Evolutionary conservation across 1,140 invertebrate genomes (phyloP).

Genomic region (Acromyrmex charruanus): DNA sequence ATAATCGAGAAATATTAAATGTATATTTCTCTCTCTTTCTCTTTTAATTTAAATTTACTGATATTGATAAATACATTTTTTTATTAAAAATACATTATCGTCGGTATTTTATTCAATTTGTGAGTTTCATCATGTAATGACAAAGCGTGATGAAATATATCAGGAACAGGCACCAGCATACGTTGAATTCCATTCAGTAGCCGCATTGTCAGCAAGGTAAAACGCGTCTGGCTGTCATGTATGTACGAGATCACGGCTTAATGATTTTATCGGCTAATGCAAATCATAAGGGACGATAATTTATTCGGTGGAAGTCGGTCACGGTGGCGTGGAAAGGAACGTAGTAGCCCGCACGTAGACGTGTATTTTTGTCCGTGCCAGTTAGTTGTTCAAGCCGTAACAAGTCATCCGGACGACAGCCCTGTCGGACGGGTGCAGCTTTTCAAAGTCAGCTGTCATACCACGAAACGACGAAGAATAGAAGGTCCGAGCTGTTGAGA

Average conservation of each 20-base stretch:
- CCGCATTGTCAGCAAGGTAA: constrained; percentile 42
- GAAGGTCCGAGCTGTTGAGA: constrained; percentile 68
- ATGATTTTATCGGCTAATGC: constrained; percentile 74
- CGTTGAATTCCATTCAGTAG: constrained; percentile 37
- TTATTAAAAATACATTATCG: constrained; percentile 3
- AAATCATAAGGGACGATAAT: constrained; percentile 69
- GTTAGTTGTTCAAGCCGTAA: constrained; percentile 70
- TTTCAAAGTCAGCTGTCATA: constrained; percentile 80
- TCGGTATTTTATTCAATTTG: constrained; percentile 10
- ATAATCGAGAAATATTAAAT: neutral
- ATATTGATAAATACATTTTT: neutral
- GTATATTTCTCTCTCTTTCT: neutral
- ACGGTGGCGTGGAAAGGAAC: constrained; percentile 72
- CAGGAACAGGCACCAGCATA: neutral
- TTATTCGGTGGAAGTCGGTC: constrained; percentile 72
- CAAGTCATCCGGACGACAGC: constrained; percentile 77
- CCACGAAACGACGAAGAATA: constrained; percentile 70
- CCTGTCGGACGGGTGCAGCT: constrained; percentile 81
- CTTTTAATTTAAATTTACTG: constrained; percentile 7
- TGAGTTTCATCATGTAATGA: neutral
- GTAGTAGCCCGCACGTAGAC: constrained; percentile 71
- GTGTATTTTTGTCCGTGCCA: constrained; percentile 75
- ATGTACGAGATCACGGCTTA: constrained; percentile 1
- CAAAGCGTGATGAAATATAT: constrained; percentile 20
- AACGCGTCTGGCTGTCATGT: constrained; percentile 35